These are phyloP conservation scores for Polyodon spathula DNA, from an alignment of 2,113 vertebrate genomes.

Conservation along the genomic window DNA sequence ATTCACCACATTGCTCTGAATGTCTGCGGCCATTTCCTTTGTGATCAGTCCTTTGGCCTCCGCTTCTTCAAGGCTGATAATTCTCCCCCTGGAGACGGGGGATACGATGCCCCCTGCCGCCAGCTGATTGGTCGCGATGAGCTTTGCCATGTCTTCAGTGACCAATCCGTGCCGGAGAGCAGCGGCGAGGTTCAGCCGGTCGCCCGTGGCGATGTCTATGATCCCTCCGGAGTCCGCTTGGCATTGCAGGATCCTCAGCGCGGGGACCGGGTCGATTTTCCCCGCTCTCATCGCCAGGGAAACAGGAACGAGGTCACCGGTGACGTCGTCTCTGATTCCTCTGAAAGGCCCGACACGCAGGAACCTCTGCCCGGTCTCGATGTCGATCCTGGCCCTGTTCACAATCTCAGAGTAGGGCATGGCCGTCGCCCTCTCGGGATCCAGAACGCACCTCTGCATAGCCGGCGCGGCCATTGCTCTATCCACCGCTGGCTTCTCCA, in stretches of 20 bases:
- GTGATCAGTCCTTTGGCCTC: conserved; percentile 51
- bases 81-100: conserved; percentile 39
- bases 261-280: conserved; percentile 56
- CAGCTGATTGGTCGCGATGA: conserved; percentile 64
- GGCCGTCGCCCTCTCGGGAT: conserved; percentile 60
- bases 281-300: conserved; percentile 55
- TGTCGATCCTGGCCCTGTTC: conserved; percentile 79
- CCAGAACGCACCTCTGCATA: conserved; percentile 53
- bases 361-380: conserved; percentile 78
- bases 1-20: conserved; percentile 34
- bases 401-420: conserved; percentile 75
- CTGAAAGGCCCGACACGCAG: conserved; percentile 71
- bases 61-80: conserved; percentile 58
- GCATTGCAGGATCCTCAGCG: conserved; percentile 64
- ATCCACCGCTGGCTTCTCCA: conserved; percentile 39
- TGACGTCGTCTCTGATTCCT: conserved; percentile 51
- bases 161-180: conserved; percentile 59
- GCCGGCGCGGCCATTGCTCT: conserved; percentile 42
- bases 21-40: conserved; percentile 44
- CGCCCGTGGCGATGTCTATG: conserved; percentile 60
- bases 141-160: conserved; percentile 55
- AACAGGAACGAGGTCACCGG: conserved; percentile 37
- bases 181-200: conserved; percentile 55
- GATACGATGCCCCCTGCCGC: conserved; percentile 63
- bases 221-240: conserved; percentile 75